These are phyloP conservation scores for Regulus satrapa DNA, from an alignment of 2,113 vertebrate species.

Conservation along the genomic window DNA sequence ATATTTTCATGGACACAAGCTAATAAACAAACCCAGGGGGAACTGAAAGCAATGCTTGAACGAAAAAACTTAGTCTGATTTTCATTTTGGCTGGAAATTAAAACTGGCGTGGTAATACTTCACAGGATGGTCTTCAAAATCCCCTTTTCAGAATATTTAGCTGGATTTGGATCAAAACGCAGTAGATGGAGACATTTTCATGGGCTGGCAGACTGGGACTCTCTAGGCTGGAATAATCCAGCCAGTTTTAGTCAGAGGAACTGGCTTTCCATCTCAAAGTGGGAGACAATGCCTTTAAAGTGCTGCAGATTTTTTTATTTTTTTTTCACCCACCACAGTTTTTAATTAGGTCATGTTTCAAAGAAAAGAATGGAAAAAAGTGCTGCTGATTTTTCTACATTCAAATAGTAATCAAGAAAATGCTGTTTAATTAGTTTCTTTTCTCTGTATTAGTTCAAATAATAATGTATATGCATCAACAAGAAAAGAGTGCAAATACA, in stretches of 20 bases:
- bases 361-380: conserved; percentile 12
- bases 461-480: neutral
- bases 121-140: neutral
- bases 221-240: neutral
- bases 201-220: neutral
- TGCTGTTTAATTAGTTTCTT: neutral
- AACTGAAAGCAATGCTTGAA: neutral
- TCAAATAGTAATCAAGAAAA: neutral
- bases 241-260: neutral
- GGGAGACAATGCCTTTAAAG: conserved; percentile 52
- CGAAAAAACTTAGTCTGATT: neutral
- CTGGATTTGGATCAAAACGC: neutral
- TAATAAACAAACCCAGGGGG: neutral
- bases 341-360: neutral
- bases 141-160: neutral
- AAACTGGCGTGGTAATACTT: neutral
- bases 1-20: neutral
- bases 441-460: neutral
- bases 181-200: conserved; percentile 24
- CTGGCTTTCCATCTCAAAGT: conserved; percentile 26
- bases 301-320: neutral
- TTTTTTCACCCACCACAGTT: neutral
- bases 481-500: neutral
- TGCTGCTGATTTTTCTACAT: neutral
- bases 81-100: neutral